Conservation (phyloP, 2,113 vertebrate species). For the Promerops cafer region DNA sequence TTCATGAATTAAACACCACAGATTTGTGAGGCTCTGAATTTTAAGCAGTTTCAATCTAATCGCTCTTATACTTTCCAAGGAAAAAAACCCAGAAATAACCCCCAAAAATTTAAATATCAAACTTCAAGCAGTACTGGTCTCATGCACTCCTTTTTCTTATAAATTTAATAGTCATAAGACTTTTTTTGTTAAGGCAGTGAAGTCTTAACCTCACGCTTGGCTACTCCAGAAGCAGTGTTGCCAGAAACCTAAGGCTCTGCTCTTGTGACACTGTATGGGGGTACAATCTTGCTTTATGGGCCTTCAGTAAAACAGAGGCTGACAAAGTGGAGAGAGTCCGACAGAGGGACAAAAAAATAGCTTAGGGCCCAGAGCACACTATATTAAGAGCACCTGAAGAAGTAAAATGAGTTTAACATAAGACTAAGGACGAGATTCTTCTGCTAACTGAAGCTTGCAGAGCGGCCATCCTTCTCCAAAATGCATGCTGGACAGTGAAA, state of each 20-base stretch:
- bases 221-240: background rate
- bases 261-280: background rate
- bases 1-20: background rate
- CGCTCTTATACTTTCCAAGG: background rate
- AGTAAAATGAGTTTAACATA: background rate
- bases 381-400: background rate
- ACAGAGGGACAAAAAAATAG: background rate
- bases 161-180: background rate
- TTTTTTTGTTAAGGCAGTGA: background rate
- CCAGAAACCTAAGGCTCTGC: background rate
- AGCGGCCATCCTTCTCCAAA: background rate
- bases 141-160: background rate
- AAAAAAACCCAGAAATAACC: accelerated
- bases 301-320: background rate
- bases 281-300: background rate
- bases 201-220: background rate
- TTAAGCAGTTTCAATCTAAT: background rate
- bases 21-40: background rate
- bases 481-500: background rate
- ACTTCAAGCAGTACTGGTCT: background rate
- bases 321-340: background rate
- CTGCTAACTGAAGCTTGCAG: background rate
- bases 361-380: background rate
- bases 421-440: background rate
- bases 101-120: background rate